Evolutionary conservation across 2,797 vertebrate species (phyloP).

Genomic region (Xenops minutus): DNA sequence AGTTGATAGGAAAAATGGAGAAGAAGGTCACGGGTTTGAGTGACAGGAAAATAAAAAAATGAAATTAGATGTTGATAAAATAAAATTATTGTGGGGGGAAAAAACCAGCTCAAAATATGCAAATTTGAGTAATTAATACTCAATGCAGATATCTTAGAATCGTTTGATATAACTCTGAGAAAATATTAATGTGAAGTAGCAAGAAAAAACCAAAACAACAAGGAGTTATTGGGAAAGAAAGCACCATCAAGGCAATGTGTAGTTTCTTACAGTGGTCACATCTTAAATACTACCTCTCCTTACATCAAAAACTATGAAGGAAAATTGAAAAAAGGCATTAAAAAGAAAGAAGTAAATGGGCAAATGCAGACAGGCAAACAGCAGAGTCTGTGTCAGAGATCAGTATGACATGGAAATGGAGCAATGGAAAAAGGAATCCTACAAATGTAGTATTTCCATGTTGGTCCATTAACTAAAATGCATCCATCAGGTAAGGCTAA

Average conservation of each 20-base stretch:
- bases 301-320: rapidly evolving
- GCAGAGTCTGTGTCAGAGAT: not conserved
- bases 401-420: not conserved
- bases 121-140: not conserved
- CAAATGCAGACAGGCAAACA: not conserved
- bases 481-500: not conserved
- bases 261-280: not conserved
- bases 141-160: not conserved
- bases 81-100: not conserved
- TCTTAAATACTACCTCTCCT: not conserved
- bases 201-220: not conserved
- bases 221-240: not conserved
- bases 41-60: not conserved
- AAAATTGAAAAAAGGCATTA: not conserved
- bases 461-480: not conserved
- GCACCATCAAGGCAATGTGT: not conserved
- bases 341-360: not conserved
- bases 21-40: not conserved
- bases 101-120: rapidly evolving
- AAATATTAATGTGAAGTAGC: not conserved
- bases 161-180: not conserved
- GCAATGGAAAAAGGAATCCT: not conserved
- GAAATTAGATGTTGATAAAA: not conserved
- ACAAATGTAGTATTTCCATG: not conserved
- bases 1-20: not conserved